Evolutionary conservation across 2,888 invertebrate genomes (phyloP), one percentile per base, ranked within the genome.

Genomic region (Drosophila infuscata): DNA sequence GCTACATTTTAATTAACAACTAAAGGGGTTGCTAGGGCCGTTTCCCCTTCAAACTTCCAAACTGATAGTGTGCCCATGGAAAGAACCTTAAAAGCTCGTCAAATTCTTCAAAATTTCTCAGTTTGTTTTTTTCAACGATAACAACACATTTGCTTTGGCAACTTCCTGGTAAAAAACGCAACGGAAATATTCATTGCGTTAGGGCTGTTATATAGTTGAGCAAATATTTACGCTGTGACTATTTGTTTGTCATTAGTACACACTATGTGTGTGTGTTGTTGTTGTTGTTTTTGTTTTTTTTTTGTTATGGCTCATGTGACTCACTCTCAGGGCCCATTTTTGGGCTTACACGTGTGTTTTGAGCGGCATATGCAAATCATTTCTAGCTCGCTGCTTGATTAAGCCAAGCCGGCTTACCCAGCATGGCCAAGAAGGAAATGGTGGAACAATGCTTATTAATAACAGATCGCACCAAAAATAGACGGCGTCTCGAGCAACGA

Each of bases 1-100:
- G 72, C 56, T 76, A 88, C 85, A 89, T 84, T 85, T 85, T 82
- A 85, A 85, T 85, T 85, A 89, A 89, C 8, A 82, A 82, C 56
- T 82, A 74, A 67, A 66, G 56, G 46, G 58, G 41, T 65, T 46
- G 64, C 57, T 43, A 46, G 58, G 51, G 32, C 38, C 25, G 15
- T 8, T 36, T n/a, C 30, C 25, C 0, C 58, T 15, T 25, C 46
- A 46, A 48, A n/a, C 46, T 48, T 36, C 35, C 35, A 0, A 20
- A 48, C 29, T 46, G 67, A 62, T 54, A 62, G 53, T 32, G 43
- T 20, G 30, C 11, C 20, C 29, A 17, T 38, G 12, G 35, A 48
- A 57, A 57, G 41, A 57, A 57, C 30, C 56, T 30, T 20, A 9
- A 20, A 32, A 41, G 20, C 57, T 57, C 52, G 12, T 52, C 11